phyloP scores from a whole-genome alignment of 2,797 vertebrate species.

The Hephaestus fuliginosus region DNA sequence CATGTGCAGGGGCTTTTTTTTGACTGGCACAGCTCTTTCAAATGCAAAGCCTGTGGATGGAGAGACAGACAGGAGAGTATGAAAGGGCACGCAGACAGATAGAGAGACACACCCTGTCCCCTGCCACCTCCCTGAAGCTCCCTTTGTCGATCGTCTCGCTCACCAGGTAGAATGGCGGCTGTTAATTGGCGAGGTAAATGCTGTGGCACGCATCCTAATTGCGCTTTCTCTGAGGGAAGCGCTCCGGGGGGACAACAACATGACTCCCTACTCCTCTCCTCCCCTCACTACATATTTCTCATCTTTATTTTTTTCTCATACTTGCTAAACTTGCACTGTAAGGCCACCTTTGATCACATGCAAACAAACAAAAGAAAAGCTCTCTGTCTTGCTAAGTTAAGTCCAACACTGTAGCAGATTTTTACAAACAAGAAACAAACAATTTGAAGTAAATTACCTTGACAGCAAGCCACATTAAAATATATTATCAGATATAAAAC shows the following conservation, averaged over 20 bases:
- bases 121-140: slow-evolving; percentile 9
- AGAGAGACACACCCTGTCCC: slow-evolving; percentile 30
- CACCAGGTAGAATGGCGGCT: slow-evolving; percentile 40
- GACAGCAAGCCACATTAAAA: not conserved
- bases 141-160: not conserved
- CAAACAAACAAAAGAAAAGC: not conserved
- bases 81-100: slow-evolving; percentile 23
- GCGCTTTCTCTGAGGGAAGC: slow-evolving; percentile 11
- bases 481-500: not conserved
- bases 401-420: not conserved
- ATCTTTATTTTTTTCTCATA: not conserved
- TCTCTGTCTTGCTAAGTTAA: not conserved
- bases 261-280: slow-evolving; percentile 9
- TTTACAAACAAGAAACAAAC: not conserved
- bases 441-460: not conserved
- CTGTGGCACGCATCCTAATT: slow-evolving; percentile 52
- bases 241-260: not conserved
- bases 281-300: not conserved
- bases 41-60: slow-evolving; percentile 69
- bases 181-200: slow-evolving; percentile 70
- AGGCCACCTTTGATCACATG: not conserved
- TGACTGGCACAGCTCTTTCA: slow-evolving; percentile 59
- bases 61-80: not conserved
- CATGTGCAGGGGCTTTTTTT: slow-evolving; percentile 43
- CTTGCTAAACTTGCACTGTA: not conserved